Percentiles rank a stretch among this genome's conserved stretches.
These are phyloP conservation scores for Microcebus murinus DNA, from an alignment of 2,113 vertebrate species.

Conservation along the genomic window DNA sequence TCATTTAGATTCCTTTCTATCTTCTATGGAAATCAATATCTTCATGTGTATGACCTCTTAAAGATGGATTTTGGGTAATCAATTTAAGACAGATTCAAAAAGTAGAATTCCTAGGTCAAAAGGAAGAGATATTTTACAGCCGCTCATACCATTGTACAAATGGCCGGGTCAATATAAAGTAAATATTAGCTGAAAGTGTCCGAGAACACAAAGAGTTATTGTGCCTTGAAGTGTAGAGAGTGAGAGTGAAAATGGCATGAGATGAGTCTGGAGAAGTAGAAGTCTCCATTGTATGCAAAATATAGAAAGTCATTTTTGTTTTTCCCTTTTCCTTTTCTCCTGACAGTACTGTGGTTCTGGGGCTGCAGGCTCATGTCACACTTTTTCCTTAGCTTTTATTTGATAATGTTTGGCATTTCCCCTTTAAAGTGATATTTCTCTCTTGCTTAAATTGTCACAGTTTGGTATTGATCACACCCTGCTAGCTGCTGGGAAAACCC, in stretches of 20 bases:
- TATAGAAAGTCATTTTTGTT: neutral
- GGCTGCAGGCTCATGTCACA: neutral
- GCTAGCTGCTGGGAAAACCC: slow-evolving; percentile 23
- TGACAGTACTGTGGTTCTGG: neutral
- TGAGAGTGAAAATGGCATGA: neutral
- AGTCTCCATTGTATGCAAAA: neutral
- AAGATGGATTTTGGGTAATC: neutral
- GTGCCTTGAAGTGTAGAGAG: neutral
- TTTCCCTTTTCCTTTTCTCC: neutral
- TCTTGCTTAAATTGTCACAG: slow-evolving; percentile 22
- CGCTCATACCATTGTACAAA: neutral
- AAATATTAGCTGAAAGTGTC: neutral
- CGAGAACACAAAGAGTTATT: neutral
- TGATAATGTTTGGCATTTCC: slow-evolving; percentile 57
- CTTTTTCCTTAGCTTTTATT: slow-evolving; percentile 30
- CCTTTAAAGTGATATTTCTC: slow-evolving; percentile 50
- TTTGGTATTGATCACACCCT: slow-evolving; percentile 39
- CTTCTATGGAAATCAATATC: neutral
- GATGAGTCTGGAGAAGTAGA: neutral
- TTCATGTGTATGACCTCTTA: neutral
- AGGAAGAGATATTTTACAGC: neutral
- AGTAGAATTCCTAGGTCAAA: neutral
- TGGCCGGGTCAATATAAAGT: neutral
- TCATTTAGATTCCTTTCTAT: neutral
- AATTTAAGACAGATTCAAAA: neutral